Percentiles rank a stretch among this genome's conserved stretches.
Evolutionary conservation across 2,888 invertebrate genomes (phyloP).

Genomic region (Sphaeridia pumilis): DNA sequence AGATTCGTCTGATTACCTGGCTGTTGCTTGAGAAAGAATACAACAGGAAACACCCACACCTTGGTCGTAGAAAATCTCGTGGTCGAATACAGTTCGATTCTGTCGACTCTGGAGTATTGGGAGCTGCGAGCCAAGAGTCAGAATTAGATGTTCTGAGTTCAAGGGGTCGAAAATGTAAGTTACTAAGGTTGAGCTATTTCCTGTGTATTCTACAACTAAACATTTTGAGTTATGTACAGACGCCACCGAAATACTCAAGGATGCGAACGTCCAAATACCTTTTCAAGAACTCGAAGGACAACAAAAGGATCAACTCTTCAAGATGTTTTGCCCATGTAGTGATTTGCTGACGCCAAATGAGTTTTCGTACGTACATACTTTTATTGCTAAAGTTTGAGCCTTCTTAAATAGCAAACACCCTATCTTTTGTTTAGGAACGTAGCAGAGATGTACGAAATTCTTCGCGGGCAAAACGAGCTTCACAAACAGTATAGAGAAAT

Average conservation of each 20-base stretch:
- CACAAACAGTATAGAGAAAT: slow-evolving; percentile 18
- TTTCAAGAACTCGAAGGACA: slow-evolving; percentile 18
- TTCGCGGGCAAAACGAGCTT: slow-evolving; percentile 24
- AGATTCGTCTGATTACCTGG: too few relatives aligned
- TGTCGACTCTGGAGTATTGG: too few relatives aligned
- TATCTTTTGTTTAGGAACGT: slow-evolving; percentile 18
- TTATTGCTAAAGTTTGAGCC: neutral
- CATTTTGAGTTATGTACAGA: too few relatives aligned
- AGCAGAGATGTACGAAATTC: slow-evolving; percentile 23
- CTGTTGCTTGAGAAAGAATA: neutral
- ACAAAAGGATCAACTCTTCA: slow-evolving; percentile 18
- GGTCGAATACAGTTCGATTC: too few relatives aligned
- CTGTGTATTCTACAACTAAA: too few relatives aligned
- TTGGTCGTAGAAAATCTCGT: too few relatives aligned
- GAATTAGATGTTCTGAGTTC: too few relatives aligned
- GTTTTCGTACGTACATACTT: slow-evolving; percentile 17
- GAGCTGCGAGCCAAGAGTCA: too few relatives aligned
- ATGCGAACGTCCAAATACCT: slow-evolving; percentile 17
- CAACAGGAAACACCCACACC: too few relatives aligned
- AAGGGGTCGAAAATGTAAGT: too few relatives aligned
- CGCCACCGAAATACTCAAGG: too few relatives aligned
- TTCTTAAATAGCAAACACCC: neutral
- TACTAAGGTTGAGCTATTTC: too few relatives aligned
- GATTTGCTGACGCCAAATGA: slow-evolving; percentile 15
- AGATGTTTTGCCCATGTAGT: slow-evolving; percentile 22